Evolutionary conservation across 2,888 invertebrate genomes (phyloP).

Genomic region (Agrotis exclamationis): DNA sequence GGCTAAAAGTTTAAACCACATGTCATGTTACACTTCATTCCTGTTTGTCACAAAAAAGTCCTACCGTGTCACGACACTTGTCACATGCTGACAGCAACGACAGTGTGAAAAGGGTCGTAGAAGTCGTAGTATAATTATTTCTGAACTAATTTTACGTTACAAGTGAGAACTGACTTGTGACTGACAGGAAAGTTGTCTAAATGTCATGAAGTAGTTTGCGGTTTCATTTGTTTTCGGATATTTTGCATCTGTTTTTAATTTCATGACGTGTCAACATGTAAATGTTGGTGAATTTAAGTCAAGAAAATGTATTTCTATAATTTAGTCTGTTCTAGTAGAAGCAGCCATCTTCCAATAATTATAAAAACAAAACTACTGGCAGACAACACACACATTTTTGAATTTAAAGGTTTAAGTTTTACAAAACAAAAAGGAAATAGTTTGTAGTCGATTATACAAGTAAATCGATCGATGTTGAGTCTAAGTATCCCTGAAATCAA

Average conservation of each 20-base stretch:
- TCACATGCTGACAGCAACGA: conserved; percentile 43
- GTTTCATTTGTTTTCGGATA: not conserved
- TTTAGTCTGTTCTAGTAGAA: no score
- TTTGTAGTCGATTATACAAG: no score
- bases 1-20: conserved; percentile 15
- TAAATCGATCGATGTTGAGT: no score
- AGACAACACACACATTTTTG: no score
- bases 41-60: conserved; percentile 32
- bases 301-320: not conserved
- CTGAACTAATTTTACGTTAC: conserved; percentile 26
- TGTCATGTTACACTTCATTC: conserved; percentile 20
- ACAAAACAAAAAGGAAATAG: no score
- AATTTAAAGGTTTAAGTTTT: no score
- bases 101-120: conserved; percentile 36
- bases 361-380: no score
- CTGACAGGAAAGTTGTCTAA: not conserved
- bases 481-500: no score
- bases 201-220: not conserved
- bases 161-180: conserved; percentile 14
- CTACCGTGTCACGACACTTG: conserved; percentile 31
- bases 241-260: not conserved
- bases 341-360: no score
- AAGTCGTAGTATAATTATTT: conserved; percentile 36
- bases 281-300: no score
- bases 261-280: not conserved